Conservation (phyloP, 2,888 invertebrate genomes). For the Drosophila ustulata region DNA sequence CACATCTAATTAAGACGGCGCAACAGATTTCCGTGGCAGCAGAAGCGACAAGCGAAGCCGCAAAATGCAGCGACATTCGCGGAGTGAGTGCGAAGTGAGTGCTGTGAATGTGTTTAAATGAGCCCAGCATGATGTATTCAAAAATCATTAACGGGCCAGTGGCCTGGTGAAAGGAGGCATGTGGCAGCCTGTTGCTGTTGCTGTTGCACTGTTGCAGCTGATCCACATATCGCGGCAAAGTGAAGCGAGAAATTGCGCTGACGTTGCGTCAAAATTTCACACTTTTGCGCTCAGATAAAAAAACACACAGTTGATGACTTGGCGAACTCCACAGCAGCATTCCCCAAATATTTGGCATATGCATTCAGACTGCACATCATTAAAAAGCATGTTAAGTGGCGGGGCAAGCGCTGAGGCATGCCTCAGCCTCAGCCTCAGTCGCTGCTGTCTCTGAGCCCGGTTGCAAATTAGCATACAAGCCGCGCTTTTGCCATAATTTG, state of each 20-base stretch:
- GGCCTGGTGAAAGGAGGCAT: slow-evolving; percentile 66
- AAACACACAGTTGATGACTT: slow-evolving; percentile 44
- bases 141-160: slow-evolving; percentile 64
- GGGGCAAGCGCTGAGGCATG: slow-evolving; percentile 15
- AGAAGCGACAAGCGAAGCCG: slow-evolving; percentile 25
- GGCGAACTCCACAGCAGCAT: slow-evolving; percentile 42
- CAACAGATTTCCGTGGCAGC: slow-evolving; percentile 36
- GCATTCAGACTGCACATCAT: slow-evolving; percentile 65
- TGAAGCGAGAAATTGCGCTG: slow-evolving; percentile 73
- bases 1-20: slow-evolving; percentile 72
- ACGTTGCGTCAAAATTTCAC: slow-evolving; percentile 79
- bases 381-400: slow-evolving; percentile 57
- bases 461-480: slow-evolving; percentile 76
- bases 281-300: slow-evolving; percentile 71
- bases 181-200: slow-evolving; percentile 12
- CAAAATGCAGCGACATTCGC: slow-evolving; percentile 28
- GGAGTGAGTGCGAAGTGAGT: slow-evolving; percentile 16
- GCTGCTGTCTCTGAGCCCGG: slow-evolving; percentile 12
- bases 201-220: slow-evolving; percentile 30
- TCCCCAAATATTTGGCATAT: slow-evolving; percentile 72
- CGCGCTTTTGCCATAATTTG: slow-evolving; percentile 78
- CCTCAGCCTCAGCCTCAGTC: slow-evolving; percentile 1
- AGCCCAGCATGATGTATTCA: slow-evolving; percentile 72
- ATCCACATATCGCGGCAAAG: slow-evolving; percentile 71
- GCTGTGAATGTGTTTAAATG: slow-evolving; percentile 44